Base-by-base conservation (phyloP, 2,888 invertebrate species). In the Elegia similella region DNA sequence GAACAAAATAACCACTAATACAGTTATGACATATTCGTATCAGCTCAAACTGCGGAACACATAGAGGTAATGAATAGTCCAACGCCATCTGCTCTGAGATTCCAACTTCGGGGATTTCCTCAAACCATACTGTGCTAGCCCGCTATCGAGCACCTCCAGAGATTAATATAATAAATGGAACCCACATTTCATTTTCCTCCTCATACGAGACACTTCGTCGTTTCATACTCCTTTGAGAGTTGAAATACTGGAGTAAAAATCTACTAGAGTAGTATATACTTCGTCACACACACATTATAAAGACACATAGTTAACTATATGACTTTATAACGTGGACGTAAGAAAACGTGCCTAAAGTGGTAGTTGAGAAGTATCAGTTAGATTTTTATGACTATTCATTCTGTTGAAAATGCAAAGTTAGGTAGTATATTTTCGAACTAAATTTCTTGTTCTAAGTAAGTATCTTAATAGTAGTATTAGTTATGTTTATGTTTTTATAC, bases 141-240 rank as follows among this genome's bases (percentile, higher is more conserved):
- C 30, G 43, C 53, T 8, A 42, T 42, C 42, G 13, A 56, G 56
- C 42, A 15, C 13, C 34, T 23, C 46, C 16, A 13, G 50, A 56
- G 48, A 42, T 56, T 56, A 48, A 34, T 54, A 29, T 54, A 30
- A 56, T 48, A 32, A 55, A 55, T 34, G 34, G 34, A 47, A 55
- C 16, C 16, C 23, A 15, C 50, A 34, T 50, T 50, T 50, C 34
- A 50, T 50, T 50, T 50, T 38, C 17, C 50, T 34, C 34, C 7
- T 34, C 48, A 13, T 50, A 16, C 15, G 23, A 50, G 34, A 34
- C 34, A 50, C 15, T 23, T 34, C 34, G 50, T 12, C 16, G 34
- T 34, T 50, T 50, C 16, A 34, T 47, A n/a, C 47, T 50, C 47
- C 29, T 32, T 34, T 50, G 32, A 30, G 34, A 16, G 15, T 13